phyloP scores from a whole-genome alignment of 2,888 invertebrate genomes.

The Encarsia formosa region DNA sequence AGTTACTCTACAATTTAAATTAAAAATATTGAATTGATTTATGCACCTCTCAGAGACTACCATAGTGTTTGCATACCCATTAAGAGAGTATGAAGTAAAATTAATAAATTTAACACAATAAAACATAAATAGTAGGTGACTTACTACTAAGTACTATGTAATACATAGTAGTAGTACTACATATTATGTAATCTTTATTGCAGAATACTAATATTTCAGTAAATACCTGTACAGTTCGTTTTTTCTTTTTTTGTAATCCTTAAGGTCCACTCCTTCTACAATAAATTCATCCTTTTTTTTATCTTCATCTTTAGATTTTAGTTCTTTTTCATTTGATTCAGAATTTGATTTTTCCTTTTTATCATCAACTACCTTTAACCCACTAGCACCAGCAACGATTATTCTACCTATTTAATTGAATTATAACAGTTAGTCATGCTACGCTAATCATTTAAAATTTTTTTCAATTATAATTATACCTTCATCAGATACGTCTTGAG shows the following conservation, averaged over 20 bases:
- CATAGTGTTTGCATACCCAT: too few species aligned
- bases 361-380: conserved; percentile 40
- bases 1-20: too few species aligned
- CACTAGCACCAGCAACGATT: conserved; percentile 48
- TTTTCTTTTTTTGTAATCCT: conserved; percentile 53
- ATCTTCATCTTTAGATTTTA: conserved; percentile 46
- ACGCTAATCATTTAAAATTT: conserved; percentile 5
- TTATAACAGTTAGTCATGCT: too few species aligned
- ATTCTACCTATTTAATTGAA: conserved; percentile 36
- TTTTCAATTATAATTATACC: conserved; percentile 32
- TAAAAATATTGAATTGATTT: background rate
- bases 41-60: too few species aligned
- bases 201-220: too few species aligned
- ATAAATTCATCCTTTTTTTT: conserved; percentile 50
- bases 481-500: conserved; percentile 44
- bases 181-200: too few species aligned
- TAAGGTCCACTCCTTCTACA: conserved; percentile 55
- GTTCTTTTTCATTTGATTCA: conserved; percentile 45
- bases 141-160: too few species aligned
- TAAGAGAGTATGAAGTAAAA: too few species aligned
- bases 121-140: too few species aligned
- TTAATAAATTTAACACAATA: too few species aligned
- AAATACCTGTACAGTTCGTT: conserved; percentile 56
- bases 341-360: conserved; percentile 44
- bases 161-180: too few species aligned